Percentiles rank a stretch among this genome's conserved stretches.
These are phyloP conservation scores for Elephantulus edwardii DNA, from an alignment of 2,113 vertebrate genomes.

Conservation along the genomic window DNA sequence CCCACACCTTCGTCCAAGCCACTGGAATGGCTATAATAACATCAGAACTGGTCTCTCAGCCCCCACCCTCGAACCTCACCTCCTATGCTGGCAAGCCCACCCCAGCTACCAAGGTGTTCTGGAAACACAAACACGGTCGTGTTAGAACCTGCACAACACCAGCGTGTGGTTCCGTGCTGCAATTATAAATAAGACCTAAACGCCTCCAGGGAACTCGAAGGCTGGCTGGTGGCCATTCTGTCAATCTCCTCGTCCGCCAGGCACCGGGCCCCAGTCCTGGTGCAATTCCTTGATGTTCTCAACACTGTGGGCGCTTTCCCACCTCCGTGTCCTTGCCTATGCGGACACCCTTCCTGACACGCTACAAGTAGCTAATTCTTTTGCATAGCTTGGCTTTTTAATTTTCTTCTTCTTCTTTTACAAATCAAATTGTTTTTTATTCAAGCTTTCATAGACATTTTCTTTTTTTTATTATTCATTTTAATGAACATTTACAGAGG, in stretches of 20 bases:
- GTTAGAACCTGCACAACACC: background rate
- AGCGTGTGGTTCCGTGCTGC: background rate
- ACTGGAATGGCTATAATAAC: background rate
- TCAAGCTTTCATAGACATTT: too few species aligned
- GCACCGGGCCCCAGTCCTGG: background rate
- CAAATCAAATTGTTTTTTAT: too few species aligned
- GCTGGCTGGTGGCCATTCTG: background rate
- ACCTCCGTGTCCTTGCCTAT: background rate
- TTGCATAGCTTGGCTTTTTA: too few species aligned
- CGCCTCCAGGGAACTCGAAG: background rate
- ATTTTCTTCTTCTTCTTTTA: too few species aligned
- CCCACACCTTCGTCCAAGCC: background rate
- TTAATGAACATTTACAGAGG: too few species aligned
- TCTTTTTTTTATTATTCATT: too few species aligned
- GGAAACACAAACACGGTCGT: background rate
- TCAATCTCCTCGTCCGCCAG: rapidly evolving
- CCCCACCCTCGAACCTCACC: rapidly evolving
- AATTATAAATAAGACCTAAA: background rate
- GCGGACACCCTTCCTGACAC: background rate
- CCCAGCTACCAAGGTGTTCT: background rate
- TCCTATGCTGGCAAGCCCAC: background rate
- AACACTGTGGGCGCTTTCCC: rapidly evolving
- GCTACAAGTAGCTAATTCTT: background rate
- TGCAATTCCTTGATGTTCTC: background rate
- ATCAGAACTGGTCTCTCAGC: background rate